Evolutionary conservation across 2,113 vertebrate genomes (phyloP), one percentile per base, ranked within the genome.

Genomic region (Nothocercus nigrocapillus): DNA sequence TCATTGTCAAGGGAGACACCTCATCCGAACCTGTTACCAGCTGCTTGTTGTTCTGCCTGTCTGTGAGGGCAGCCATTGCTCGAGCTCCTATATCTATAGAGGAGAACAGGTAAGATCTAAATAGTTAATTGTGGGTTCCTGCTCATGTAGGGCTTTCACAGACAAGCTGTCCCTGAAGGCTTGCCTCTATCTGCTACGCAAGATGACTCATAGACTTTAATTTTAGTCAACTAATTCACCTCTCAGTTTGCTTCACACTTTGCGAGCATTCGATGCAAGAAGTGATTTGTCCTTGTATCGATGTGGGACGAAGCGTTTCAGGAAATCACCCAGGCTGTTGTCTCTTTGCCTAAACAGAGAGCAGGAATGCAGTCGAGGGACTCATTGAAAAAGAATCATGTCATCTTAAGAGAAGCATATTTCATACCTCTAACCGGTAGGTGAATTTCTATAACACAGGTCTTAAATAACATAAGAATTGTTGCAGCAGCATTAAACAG

Each of bases 381-480:
- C 40, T 94, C 44, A 36, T 7, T 77, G 85, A 62, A 81, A 56
- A 11, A 32, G 59, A 88, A 77, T 85, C 53, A 7, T 44, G 34
- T 53, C 51, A 20, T 42, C 85, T 42, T 62, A 88, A 45, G 20
- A 96, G 40, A 74, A 92, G 69, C 54, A 54, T 40, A 6, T 85
- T 82, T 91, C 20, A 5, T 92, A n/a, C 49, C 56, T 61, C 45
- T 83, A 78, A 67, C 64, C 80, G 70, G 38, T 54, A 84, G 68
- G 38, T 92, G 94, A 94, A 94, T 69, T 69, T 92, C 64, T 25
- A 3, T 90, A 75, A 81, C 45, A 11, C 40, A 83, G 78, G 61
- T 88, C 79, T 94, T 90, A 85, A 90, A 90, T 90, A 93, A 94
- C 81, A 54, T 73, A 81, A 34, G 42, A 88, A 67, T 86, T 92